These are phyloP conservation scores for Acanthosepion pharaonis DNA, from an alignment of 2,888 invertebrate species.

Conservation along the genomic window DNA sequence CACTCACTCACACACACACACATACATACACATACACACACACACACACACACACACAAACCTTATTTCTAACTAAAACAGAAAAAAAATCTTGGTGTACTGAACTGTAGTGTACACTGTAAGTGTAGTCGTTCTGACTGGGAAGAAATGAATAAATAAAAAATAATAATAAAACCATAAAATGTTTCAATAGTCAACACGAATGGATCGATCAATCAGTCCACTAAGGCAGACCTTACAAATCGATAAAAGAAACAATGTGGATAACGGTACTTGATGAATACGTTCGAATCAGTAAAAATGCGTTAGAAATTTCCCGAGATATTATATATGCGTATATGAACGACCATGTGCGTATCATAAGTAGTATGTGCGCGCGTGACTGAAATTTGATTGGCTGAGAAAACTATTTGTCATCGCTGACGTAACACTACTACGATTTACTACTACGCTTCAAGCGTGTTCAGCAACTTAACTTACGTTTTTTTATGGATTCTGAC, in stretches of 20 bases:
- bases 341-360: background rate
- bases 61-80: no score
- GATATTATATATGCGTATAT: background rate
- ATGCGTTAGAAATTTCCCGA: background rate
- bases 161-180: background rate
- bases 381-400: background rate
- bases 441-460: background rate
- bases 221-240: background rate
- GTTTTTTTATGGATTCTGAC: no score
- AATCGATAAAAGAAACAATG: background rate
- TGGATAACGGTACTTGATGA: background rate
- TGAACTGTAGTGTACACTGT: no score
- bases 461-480: no score
- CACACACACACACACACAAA: no score
- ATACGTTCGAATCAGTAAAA: background rate
- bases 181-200: no score
- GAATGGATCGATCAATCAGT: no score
- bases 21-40: no score
- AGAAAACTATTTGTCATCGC: background rate
- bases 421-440: background rate
- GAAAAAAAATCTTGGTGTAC: no score
- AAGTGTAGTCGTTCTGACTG: no score
- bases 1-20: no score
- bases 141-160: background rate
- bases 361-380: background rate